Percentiles rank a stretch among this genome's conserved stretches.
Conservation (phyloP, 2,797 vertebrate species). For the Rousettus madagascariensis region DNA sequence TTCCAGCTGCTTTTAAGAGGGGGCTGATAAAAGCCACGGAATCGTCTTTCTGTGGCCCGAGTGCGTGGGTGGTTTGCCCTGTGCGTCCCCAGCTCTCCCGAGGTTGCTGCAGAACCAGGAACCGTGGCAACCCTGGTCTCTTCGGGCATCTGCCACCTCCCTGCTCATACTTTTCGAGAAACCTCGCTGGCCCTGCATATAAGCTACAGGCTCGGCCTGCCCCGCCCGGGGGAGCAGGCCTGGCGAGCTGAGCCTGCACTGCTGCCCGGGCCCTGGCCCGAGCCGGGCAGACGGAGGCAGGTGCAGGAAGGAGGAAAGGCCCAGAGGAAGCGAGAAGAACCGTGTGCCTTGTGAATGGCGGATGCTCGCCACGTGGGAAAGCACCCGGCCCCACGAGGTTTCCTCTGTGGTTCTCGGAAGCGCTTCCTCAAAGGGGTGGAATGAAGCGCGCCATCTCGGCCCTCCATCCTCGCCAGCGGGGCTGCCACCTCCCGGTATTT, state of each 20-base stretch:
- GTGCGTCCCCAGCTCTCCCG: background rate
- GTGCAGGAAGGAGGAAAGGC: conserved; percentile 5
- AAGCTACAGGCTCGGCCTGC: background rate
- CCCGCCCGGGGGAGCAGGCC: background rate
- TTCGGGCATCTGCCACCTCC: background rate
- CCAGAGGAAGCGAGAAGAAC: background rate
- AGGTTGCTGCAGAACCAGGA: background rate
- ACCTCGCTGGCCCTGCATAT: background rate
- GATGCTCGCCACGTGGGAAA: conserved; percentile 51
- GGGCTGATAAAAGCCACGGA: background rate
- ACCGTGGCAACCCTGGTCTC: too few relatives aligned
- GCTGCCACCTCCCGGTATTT: background rate
- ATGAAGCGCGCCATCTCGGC: background rate
- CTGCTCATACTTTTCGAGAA: background rate
- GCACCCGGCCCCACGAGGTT: background rate
- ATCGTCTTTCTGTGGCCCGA: fast-evolving
- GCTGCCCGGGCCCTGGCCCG: background rate
- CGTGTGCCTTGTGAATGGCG: background rate
- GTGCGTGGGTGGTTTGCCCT: background rate
- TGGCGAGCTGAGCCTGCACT: too few relatives aligned
- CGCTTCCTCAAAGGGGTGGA: background rate
- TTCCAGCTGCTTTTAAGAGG: background rate
- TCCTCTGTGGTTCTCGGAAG: conserved; percentile 57
- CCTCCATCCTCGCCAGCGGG: background rate
- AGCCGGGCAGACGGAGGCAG: background rate